Evolutionary conservation across 2,797 vertebrate genomes (phyloP), one percentile per base, ranked within the genome.

Genomic region (Paguma larvata): DNA sequence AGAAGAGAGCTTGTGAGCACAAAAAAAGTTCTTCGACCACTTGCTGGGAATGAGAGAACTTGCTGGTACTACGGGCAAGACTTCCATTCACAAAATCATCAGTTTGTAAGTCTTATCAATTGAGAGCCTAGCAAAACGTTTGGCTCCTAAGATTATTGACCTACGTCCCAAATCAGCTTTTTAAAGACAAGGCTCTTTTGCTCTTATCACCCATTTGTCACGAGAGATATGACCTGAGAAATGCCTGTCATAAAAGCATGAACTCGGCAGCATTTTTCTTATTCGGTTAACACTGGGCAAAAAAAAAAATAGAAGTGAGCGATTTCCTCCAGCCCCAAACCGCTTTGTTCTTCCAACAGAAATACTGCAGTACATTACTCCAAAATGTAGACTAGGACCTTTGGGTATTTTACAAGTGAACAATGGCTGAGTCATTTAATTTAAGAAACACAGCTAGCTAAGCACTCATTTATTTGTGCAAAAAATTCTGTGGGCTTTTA

Each of bases 401-500:
- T 85, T 87, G 96, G 89, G 95, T 95, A 96, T 97, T 98, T 97
- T 90, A 84, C 85, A 97, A 96, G 84, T 93, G 97, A 97, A 96
- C 94, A 97, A 93, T 95, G 92, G 84, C 94, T 96, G 83, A 94
- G 94, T 94, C 95, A 96, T 97, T 98, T 95, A 97, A 97, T 96
- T 97, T 98, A 95, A 96, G 91, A 97, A 98, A 95, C 68, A 95
- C 27, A 95, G 91, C 85, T 92, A 96, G 80, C 93, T 96, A 96
- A 97, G 91, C 91, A 95, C 32, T 97, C 23, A 34, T 98, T 96
- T 97, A 95, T 92, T 98, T 98, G 85, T 91, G 93, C 79, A 92
- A 97, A 98, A 97, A 96, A 95, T 48, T 94, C 32, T 44, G 46
- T 89, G 87, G 82, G 88, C 6, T 97, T 98, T 96, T 87, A 96